phyloP scores from a whole-genome alignment of 2,797 vertebrate species.

The Cirrhinus mrigala region DNA sequence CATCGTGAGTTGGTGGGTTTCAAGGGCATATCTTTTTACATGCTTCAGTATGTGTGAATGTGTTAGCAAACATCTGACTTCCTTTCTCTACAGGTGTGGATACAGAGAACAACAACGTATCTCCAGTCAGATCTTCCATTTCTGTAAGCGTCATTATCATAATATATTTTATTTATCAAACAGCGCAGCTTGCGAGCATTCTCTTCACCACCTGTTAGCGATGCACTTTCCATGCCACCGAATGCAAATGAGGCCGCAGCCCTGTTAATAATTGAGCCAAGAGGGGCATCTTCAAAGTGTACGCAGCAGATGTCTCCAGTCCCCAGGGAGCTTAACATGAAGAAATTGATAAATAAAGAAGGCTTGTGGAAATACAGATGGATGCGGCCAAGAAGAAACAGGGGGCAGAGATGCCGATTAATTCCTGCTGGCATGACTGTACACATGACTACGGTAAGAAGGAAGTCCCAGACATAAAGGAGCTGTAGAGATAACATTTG shows the following conservation, averaged over 20 bases:
- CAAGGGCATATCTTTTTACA: background rate
- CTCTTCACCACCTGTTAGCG: conserved; percentile 78
- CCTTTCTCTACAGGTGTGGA: conserved; percentile 54
- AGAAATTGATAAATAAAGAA: conserved; percentile 83
- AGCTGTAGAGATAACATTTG: conserved; percentile 17
- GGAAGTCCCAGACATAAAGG: conserved; percentile 14
- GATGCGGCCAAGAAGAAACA: conserved; percentile 58
- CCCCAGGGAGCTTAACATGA: conserved; percentile 77
- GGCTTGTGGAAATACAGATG: conserved; percentile 71
- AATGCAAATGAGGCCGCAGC: conserved; percentile 77
- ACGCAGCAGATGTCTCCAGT: conserved; percentile 80
- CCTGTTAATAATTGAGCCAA: conserved; percentile 75
- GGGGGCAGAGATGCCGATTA: conserved; percentile 45
- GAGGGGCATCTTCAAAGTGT: conserved; percentile 80
- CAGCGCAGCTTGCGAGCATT: conserved; percentile 65
- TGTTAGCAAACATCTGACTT: conserved; percentile 50
- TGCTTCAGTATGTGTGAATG: background rate
- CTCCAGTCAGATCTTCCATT: conserved; percentile 68
- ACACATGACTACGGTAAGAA: conserved; percentile 26
- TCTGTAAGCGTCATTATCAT: conserved; percentile 73
- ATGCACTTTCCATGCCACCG: conserved; percentile 74
- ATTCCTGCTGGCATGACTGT: conserved; percentile 32
- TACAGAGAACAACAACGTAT: conserved; percentile 63
- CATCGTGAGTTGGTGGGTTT: background rate
- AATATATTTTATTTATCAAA: conserved; percentile 84